Evolutionary conservation across 2,113 vertebrate genomes (phyloP), one percentile per base, ranked within the genome.

Genomic region (Fukomys damarensis): DNA sequence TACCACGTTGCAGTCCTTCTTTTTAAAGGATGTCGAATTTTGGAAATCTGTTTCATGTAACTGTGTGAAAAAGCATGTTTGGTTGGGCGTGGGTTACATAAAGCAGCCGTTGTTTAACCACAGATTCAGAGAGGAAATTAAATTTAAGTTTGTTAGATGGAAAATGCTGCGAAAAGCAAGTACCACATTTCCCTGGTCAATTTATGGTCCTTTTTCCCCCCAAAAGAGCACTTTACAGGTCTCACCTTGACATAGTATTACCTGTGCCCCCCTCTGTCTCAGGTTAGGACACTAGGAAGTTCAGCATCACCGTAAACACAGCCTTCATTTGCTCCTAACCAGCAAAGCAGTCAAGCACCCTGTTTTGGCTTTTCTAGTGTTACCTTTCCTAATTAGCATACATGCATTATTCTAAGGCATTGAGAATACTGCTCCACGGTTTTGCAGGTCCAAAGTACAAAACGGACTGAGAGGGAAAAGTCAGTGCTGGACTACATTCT

Each of bases 1-100:
- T 19, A 54, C 17, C 41, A 1, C 26, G 4, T 63, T 46, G 19
- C 16, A 8, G 2, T 0, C 13, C 9, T 12, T 2, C 9, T 30
- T 38, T 85, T 11, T 7, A 32, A 11, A 26, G 13, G 17, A 38
- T 6, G 7, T 22, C 4, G 11, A 19, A 20, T 77, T 66, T 77
- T 32, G 30, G 74, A 26, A 66, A 58, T 74, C 63, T 35, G 32
- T 66, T 38, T 89, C 32, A 7, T 17, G 26, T 11, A 28, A 59
- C 46, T 35, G 10, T 26, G 14, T 24, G 30, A 59, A 54, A n/a
- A 63, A 59, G n/a, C 16, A 19, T 38, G 30, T 58, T 90, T 24
- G 35, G 68, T 76, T 24, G 49, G 80, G n/a, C 6, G 12, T 1
- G 3, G 4, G 12, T 65, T 30, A 4, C 7, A 35, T 12, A 68